Percentiles rank a stretch among this genome's conserved stretches.
phyloP scores from a whole-genome alignment of 1,140 invertebrate species.

The Drosophila ercepeae region DNA sequence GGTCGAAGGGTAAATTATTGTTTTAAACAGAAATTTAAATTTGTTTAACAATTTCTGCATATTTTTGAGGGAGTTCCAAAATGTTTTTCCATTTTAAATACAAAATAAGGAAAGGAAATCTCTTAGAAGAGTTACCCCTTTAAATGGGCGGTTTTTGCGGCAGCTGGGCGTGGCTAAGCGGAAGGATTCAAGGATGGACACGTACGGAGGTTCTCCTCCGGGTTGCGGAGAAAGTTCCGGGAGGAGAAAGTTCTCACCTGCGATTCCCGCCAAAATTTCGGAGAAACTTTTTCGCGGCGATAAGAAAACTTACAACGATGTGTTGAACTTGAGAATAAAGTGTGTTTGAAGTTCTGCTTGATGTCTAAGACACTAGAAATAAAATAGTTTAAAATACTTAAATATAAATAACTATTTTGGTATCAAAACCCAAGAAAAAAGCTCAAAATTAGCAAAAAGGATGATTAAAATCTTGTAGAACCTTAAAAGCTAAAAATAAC shows the following conservation, averaged over 20 bases:
- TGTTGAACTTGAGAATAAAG: constrained; percentile 78
- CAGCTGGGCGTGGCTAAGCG: constrained; percentile 10
- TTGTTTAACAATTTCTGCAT: too few relatives aligned
- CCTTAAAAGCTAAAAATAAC: too few relatives aligned
- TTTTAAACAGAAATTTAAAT: neutral
- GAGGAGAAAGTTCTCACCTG: neutral
- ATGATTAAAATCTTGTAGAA: too few relatives aligned
- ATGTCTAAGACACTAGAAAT: neutral
- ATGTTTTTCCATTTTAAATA: too few relatives aligned
- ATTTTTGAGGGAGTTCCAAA: too few relatives aligned
- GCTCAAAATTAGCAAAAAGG: too few relatives aligned
- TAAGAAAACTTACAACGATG: constrained; percentile 64
- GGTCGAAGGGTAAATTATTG: neutral
- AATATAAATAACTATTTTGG: too few relatives aligned
- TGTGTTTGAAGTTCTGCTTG: constrained; percentile 22
- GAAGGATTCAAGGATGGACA: constrained; percentile 30
- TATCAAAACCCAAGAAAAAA: too few relatives aligned
- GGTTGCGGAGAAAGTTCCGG: neutral
- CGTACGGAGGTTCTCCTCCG: constrained; percentile 9
- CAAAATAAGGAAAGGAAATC: neutral
- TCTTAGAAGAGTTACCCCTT: too few relatives aligned
- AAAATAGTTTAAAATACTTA: neutral
- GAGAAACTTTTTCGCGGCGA: constrained; percentile 46
- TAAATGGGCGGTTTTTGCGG: neutral
- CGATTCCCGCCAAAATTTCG: constrained; percentile 16